Percentiles rank a stretch among this genome's conserved stretches.
phyloP scores from a whole-genome alignment of 2,113 vertebrate species.

The Mirza zaza region DNA sequence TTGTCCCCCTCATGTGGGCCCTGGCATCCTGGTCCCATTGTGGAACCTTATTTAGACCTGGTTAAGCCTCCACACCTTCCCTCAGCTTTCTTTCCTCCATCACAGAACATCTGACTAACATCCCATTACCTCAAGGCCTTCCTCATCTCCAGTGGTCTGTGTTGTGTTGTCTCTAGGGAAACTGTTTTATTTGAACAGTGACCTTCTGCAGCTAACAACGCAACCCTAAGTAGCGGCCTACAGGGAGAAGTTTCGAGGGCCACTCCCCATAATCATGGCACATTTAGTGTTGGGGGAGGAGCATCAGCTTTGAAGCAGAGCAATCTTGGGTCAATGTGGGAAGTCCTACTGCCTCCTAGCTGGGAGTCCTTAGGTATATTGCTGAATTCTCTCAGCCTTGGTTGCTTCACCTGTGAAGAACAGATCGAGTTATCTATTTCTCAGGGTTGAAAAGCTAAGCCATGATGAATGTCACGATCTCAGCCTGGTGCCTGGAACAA shows the following conservation, averaged over 20 bases:
- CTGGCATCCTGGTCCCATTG: background rate
- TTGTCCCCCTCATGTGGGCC: no score
- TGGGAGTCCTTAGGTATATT: background rate
- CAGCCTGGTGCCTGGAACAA: background rate
- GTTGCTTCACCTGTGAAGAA: background rate
- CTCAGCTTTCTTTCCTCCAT: background rate
- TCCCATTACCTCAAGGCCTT: background rate
- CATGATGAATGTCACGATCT: background rate
- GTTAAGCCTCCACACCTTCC: no score
- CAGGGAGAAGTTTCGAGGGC: background rate
- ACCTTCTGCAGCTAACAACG: background rate
- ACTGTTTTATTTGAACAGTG: background rate
- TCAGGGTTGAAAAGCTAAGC: background rate
- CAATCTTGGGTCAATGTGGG: background rate
- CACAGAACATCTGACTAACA: background rate
- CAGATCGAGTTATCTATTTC: background rate
- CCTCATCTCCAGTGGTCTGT: background rate
- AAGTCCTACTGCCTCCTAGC: background rate
- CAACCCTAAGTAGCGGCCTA: background rate
- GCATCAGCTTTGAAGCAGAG: background rate
- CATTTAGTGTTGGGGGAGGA: background rate
- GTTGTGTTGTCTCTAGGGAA: background rate
- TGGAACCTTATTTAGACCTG: background rate
- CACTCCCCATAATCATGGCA: background rate
- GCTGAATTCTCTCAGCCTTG: background rate